A percentile compares a stretch with the other conserved stretches of the same genome.
Conservation (phyloP, 2,888 invertebrate genomes). For the Campaea margaritaria region DNA sequence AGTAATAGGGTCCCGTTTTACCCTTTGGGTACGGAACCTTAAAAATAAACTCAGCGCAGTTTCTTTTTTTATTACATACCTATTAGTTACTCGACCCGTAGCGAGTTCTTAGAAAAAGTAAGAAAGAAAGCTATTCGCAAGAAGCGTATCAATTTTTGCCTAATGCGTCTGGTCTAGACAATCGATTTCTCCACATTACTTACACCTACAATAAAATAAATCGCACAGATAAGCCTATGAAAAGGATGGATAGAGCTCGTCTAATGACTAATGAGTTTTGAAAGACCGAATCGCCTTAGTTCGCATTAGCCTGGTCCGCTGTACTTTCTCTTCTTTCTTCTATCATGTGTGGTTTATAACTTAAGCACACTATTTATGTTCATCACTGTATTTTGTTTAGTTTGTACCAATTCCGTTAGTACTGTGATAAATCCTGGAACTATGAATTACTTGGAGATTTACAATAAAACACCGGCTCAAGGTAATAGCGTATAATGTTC, state of each 20-base stretch:
- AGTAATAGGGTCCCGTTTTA: too few species aligned
- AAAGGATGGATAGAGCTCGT: background rate
- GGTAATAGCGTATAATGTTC: too few species aligned
- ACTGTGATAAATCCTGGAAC: too few species aligned
- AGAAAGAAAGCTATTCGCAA: background rate
- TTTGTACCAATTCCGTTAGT: too few species aligned
- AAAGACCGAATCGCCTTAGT: constrained; percentile 14
- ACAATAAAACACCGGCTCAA: too few species aligned
- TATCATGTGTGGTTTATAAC: too few species aligned
- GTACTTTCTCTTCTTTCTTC: background rate
- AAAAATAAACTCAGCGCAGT: background rate
- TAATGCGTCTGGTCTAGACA: constrained; percentile 13
- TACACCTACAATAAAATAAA: constrained; percentile 14
- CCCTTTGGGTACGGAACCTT: too few species aligned
- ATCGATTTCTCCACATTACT: constrained; percentile 17
- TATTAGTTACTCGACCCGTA: constrained; percentile 6
- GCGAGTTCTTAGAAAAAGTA: background rate
- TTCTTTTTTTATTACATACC: background rate
- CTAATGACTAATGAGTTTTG: constrained; percentile 18
- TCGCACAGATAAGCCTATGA: constrained; percentile 5
- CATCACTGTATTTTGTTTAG: too few species aligned
- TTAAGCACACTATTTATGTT: too few species aligned
- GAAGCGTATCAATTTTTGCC: constrained; percentile 4
- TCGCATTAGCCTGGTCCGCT: background rate
- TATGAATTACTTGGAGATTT: too few species aligned